A percentile compares a stretch with the other conserved stretches of the same genome.
Evolutionary conservation across 2,113 vertebrate genomes (phyloP).

Genomic region (Zosterops hypoxanthus): DNA sequence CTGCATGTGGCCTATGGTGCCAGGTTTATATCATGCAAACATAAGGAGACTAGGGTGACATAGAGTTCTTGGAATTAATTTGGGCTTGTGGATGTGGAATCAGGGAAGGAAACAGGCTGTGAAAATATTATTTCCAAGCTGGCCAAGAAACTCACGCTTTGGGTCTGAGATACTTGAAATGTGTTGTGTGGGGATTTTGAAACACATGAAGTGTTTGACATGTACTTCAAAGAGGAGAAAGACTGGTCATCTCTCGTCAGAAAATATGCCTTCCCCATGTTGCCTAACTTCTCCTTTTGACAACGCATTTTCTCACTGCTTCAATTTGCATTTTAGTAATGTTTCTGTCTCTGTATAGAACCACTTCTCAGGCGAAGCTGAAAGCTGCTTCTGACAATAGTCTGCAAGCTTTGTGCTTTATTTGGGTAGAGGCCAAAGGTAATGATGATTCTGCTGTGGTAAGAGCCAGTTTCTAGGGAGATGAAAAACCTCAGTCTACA

Average conservation of each 20-base stretch:
- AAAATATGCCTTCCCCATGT: background rate
- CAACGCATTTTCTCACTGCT: background rate
- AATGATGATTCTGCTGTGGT: background rate
- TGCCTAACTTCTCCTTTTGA: background rate
- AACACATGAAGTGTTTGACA: background rate
- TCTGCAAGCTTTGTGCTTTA: background rate
- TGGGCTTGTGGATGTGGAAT: background rate
- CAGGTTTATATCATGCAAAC: background rate
- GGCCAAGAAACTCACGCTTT: background rate
- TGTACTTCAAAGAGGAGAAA: background rate
- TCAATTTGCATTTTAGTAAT: background rate
- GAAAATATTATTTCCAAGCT: background rate
- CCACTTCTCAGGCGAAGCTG: background rate
- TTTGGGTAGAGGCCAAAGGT: background rate
- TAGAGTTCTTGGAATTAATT: background rate
- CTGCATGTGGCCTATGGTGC: accelerated
- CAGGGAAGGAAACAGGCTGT: background rate
- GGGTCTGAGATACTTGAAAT: background rate
- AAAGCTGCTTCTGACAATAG: background rate
- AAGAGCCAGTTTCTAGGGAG: background rate
- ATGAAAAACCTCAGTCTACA: background rate
- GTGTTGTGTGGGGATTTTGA: background rate
- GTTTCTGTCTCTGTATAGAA: background rate
- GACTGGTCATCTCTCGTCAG: background rate
- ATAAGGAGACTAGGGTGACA: background rate